phyloP scores from a whole-genome alignment of 2,888 invertebrate species.

The Tanaodytes sp. region DNA sequence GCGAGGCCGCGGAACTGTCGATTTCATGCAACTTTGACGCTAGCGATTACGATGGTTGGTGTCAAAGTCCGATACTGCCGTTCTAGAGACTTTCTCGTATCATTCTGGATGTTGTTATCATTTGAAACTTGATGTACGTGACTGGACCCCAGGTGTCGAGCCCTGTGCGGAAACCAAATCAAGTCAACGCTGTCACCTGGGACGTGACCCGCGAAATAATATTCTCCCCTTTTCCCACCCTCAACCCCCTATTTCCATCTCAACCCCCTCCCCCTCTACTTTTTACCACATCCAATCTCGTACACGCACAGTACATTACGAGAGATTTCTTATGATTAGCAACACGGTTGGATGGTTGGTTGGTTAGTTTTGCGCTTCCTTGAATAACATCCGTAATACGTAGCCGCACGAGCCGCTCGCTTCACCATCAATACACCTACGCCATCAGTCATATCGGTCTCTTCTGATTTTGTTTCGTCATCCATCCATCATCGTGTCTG shows the following conservation, averaged over 20 bases:
- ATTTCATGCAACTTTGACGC: constrained; percentile 23
- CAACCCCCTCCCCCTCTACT: too few relatives aligned
- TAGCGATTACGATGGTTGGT: constrained; percentile 13
- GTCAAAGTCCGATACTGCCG: constrained; percentile 9
- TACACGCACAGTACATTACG: constrained; percentile 31
- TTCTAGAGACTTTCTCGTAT: neutral
- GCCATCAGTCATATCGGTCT: too few relatives aligned
- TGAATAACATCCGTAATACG: neutral
- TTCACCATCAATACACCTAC: constrained; percentile 37
- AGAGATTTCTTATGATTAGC: constrained; percentile 30
- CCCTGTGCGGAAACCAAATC: constrained; percentile 74
- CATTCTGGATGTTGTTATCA: constrained; percentile 13
- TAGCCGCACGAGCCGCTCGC: constrained; percentile 21
- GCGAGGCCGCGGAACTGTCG: constrained; percentile 17
- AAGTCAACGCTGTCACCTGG: constrained; percentile 74
- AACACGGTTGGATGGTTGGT: constrained; percentile 43
- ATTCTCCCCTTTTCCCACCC: constrained; percentile 50
- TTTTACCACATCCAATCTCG: too few relatives aligned
- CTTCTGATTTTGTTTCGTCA: too few relatives aligned
- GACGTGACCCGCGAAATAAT: constrained; percentile 71
- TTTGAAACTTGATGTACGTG: constrained; percentile 71
- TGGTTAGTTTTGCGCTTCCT: constrained; percentile 40
- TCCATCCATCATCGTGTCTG: neutral
- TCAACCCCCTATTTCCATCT: too few relatives aligned
- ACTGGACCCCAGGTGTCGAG: constrained; percentile 74